A percentile compares a stretch with the other conserved stretches of the same genome.
Conservation (phyloP, 2,113 vertebrate genomes). For the Tor tambroides region DNA sequence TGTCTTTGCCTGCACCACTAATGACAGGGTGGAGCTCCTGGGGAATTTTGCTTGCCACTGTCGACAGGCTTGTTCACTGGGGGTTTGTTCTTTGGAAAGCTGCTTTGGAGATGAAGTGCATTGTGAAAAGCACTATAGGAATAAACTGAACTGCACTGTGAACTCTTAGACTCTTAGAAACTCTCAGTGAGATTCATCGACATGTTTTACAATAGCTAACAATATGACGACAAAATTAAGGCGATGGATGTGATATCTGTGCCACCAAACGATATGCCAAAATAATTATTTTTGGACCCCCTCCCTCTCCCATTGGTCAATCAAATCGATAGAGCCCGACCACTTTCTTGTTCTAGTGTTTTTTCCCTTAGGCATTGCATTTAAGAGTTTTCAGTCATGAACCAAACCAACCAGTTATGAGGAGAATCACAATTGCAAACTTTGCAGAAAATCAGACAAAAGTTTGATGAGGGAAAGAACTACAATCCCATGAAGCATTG, state of each 20-base stretch:
- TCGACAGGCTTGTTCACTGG: neutral
- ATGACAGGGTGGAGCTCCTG: neutral
- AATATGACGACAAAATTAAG: neutral
- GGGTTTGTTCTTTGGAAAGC: neutral
- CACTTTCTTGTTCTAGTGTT: too few relatives aligned
- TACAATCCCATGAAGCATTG: too few relatives aligned
- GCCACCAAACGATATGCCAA: too few relatives aligned
- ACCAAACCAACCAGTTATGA: neutral
- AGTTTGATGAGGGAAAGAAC: too few relatives aligned
- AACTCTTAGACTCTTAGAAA: neutral
- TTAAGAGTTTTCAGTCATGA: neutral
- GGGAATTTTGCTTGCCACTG: neutral
- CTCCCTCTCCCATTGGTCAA: too few relatives aligned
- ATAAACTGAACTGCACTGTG: neutral
- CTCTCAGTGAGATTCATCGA: neutral
- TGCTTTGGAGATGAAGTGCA: neutral
- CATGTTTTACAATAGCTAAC: neutral
- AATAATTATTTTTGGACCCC: too few relatives aligned
- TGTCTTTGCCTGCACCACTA: neutral
- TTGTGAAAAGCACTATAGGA: neutral
- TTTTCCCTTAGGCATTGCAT: neutral
- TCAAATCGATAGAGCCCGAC: too few relatives aligned
- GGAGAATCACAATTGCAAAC: too few relatives aligned
- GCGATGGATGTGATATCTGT: neutral
- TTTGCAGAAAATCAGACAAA: too few relatives aligned